Percentiles rank a stretch among this genome's conserved stretches.
Conservation (phyloP, 2,888 invertebrate species). For the Bibio marci region DNA sequence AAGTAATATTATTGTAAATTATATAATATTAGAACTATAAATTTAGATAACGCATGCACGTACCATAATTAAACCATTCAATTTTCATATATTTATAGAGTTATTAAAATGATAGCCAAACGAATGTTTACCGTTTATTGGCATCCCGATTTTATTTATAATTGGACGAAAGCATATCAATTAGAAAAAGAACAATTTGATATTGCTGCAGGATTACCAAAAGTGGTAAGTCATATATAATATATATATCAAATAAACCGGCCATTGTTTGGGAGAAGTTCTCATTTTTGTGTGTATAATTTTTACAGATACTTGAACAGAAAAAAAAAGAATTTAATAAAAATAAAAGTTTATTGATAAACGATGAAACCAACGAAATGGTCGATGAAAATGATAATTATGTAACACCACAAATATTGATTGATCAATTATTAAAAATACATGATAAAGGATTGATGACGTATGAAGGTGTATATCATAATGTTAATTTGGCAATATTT, state of each 20-base stretch:
- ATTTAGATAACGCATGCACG: too few species aligned
- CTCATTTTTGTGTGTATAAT: too few species aligned
- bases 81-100: background rate
- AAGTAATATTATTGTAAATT: too few species aligned
- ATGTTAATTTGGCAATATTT: slow-evolving; percentile 1
- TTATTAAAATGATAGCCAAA: slow-evolving; percentile 1
- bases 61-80: too few species aligned
- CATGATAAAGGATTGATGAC: background rate
- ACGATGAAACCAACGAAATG: too few species aligned
- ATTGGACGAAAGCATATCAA: background rate
- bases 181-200: slow-evolving; percentile 3
- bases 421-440: slow-evolving; percentile 5
- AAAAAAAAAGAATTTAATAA: slow-evolving; percentile 1
- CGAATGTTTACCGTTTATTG: slow-evolving; percentile 1
- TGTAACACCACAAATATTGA: slow-evolving; percentile 4
- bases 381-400: background rate
- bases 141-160: slow-evolving; percentile 2
- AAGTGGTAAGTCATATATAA: background rate
- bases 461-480: background rate
- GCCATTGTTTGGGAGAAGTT: background rate
- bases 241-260: background rate
- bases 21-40: too few species aligned
- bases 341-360: too few species aligned
- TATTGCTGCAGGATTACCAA: background rate
- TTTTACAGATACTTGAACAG: background rate